A percentile compares a stretch with the other conserved stretches of the same genome.
These are phyloP conservation scores for Agelas oroides DNA, from an alignment of 37 sponge, comb jelly and placozoan species.

Conservation along the genomic window DNA sequence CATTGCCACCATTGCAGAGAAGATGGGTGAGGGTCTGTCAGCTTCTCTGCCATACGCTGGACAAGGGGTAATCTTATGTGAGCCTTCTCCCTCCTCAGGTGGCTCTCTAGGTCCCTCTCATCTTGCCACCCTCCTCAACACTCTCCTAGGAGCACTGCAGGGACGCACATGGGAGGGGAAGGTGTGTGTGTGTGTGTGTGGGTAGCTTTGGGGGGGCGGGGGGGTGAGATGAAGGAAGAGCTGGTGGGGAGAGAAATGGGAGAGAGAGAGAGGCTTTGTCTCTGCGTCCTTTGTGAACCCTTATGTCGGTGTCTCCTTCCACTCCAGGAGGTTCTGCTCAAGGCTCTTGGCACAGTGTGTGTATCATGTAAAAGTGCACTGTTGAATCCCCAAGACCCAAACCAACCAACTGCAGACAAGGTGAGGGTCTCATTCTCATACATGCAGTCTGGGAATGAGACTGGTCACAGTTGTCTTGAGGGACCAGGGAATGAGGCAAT, in stretches of 20 bases:
- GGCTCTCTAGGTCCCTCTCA: slow-evolving; percentile 43
- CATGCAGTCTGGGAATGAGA: no score
- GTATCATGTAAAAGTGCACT: slow-evolving; percentile 42
- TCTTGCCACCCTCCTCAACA: slow-evolving; percentile 28
- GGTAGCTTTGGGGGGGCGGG: no score
- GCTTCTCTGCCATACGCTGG: no score
- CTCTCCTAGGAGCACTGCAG: slow-evolving; percentile 45
- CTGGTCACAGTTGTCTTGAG: no score
- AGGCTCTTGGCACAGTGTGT: slow-evolving; percentile 38
- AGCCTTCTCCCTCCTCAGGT: no score
- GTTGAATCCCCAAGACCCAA: neutral
- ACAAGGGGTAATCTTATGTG: no score
- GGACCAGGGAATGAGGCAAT: no score
- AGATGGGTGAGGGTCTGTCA: slow-evolving; percentile 69
- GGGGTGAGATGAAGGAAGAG: no score
- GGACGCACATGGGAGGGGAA: slow-evolving; percentile 84
- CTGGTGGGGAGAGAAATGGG: no score
- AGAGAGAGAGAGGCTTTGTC: no score
- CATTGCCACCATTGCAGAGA: slow-evolving; percentile 76
- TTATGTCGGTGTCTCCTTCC: neutral
- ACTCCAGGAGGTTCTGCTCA: slow-evolving; percentile 40
- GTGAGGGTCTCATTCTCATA: neutral
- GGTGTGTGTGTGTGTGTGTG: neutral
- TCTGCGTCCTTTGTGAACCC: no score
- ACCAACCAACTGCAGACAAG: slow-evolving; percentile 22